Conservation (phyloP, 2,797 vertebrate species). For the Microctenopoma steveboyesi region DNA sequence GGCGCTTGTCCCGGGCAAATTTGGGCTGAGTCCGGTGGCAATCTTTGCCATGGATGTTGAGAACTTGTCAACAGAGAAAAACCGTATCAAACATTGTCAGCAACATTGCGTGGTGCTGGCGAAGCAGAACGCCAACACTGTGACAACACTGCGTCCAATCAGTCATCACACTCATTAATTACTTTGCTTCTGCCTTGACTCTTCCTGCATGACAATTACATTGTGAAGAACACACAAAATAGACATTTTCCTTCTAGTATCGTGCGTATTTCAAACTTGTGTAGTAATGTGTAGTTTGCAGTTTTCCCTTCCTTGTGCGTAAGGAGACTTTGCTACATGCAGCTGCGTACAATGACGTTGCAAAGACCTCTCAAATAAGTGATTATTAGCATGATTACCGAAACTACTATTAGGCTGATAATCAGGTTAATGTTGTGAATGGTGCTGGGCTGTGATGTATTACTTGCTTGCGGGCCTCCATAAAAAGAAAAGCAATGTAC, state of each 20-base stretch:
- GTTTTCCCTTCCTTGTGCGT: background rate
- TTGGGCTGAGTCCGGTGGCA: slow-evolving; percentile 51
- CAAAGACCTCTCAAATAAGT: too few relatives aligned
- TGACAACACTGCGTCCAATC: slow-evolving; percentile 29
- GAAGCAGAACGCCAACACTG: slow-evolving; percentile 60
- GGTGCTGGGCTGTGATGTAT: too few relatives aligned
- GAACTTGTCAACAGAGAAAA: slow-evolving; percentile 52
- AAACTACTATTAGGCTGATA: too few relatives aligned
- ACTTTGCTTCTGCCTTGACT: slow-evolving; percentile 33
- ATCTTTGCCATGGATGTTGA: slow-evolving; percentile 63
- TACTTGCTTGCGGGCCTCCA: too few relatives aligned
- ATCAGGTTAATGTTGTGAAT: too few relatives aligned
- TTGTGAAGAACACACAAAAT: slow-evolving; percentile 59
- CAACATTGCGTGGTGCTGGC: slow-evolving; percentile 20
- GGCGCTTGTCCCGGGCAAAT: slow-evolving; percentile 68
- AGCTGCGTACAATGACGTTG: background rate
- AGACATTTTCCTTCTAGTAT: slow-evolving; percentile 46
- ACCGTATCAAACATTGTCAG: slow-evolving; percentile 40
- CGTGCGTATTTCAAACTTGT: slow-evolving; percentile 34
- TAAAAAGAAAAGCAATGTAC: too few relatives aligned
- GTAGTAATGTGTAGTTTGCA: background rate
- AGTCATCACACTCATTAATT: slow-evolving; percentile 64
- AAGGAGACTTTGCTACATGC: background rate
- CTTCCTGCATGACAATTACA: slow-evolving; percentile 48
- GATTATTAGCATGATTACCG: too few relatives aligned